Percentiles rank a stretch among this genome's conserved stretches.
Conservation (phyloP, 2,113 vertebrate species). For the Etheostoma spectabile region DNA sequence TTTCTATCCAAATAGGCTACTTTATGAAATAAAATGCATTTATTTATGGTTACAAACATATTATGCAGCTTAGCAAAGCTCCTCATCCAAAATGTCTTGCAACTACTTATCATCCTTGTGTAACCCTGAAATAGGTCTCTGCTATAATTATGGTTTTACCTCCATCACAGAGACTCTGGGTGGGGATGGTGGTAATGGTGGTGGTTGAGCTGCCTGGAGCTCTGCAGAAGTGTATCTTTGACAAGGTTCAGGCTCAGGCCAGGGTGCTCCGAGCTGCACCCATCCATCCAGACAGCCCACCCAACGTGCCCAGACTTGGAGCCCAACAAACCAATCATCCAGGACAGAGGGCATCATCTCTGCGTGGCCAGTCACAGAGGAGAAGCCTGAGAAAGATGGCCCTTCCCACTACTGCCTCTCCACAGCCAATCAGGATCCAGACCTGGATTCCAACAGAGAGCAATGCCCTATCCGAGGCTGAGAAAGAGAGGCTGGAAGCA, state of each 20-base stretch:
- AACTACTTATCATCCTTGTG: background rate
- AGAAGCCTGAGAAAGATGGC: background rate
- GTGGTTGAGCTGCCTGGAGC: slow-evolving; percentile 47
- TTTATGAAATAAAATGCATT: background rate
- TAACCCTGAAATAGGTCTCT: slow-evolving; percentile 17
- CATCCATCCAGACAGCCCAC: background rate
- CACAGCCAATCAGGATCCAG: slow-evolving; percentile 82
- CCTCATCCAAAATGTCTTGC: background rate
- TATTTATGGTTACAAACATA: background rate
- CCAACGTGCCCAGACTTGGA: background rate
- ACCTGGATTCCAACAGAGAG: slow-evolving; percentile 76
- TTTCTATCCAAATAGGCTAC: background rate
- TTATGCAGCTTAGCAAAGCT: background rate
- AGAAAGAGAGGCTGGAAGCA: slow-evolving; percentile 66
- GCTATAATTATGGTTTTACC: slow-evolving; percentile 29
- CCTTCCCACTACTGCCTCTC: slow-evolving; percentile 9
- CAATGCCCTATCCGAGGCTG: slow-evolving; percentile 51
- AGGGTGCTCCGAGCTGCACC: slow-evolving; percentile 59
- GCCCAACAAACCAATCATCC: no score
- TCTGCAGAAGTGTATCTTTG: slow-evolving; percentile 79
- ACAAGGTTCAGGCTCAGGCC: slow-evolving; percentile 76
- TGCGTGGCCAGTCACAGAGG: slow-evolving; percentile 15
- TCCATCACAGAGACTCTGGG: slow-evolving; percentile 30
- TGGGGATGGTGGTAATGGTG: slow-evolving; percentile 51
- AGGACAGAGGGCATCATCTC: background rate